These are phyloP conservation scores for Syngnathus scovelli DNA, from an alignment of 2,113 vertebrate genomes.

Conservation along the genomic window DNA sequence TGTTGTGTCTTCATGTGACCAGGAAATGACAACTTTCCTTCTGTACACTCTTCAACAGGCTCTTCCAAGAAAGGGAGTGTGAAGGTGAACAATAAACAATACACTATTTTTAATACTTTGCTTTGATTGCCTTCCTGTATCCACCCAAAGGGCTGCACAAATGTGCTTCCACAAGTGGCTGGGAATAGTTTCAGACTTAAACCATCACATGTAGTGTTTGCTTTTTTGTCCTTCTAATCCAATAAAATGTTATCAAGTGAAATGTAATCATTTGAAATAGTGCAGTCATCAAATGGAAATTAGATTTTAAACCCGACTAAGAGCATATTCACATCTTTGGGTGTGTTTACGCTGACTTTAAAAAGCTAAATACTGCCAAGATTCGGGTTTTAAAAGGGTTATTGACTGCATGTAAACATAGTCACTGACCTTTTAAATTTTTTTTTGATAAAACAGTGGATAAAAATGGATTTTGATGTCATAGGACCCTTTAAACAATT, in stretches of 20 bases:
- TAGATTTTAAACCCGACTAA: no score
- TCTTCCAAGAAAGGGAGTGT: slow-evolving; percentile 12
- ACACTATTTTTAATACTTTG: slow-evolving; percentile 64
- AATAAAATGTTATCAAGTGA: background rate
- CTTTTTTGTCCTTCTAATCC: background rate
- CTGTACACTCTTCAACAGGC: slow-evolving; percentile 25
- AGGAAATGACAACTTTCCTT: slow-evolving; percentile 23
- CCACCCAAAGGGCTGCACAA: slow-evolving; percentile 59
- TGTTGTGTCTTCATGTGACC: slow-evolving; percentile 46
- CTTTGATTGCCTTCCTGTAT: slow-evolving; percentile 18
- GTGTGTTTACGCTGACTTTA: no score
- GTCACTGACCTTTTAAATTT: no score
- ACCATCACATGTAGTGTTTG: background rate
- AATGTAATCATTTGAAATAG: background rate
- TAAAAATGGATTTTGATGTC: no score
- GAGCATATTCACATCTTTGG: no score
- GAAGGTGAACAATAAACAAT: slow-evolving; percentile 72
- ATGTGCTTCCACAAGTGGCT: background rate
- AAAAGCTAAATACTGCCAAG: no score
- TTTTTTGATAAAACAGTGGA: no score
- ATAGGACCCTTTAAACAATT: no score
- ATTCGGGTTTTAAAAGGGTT: no score
- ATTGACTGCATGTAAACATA: no score
- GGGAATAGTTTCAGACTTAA: background rate
- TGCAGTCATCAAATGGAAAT: background rate